Percentiles rank a stretch among this genome's conserved stretches.
phyloP scores from a whole-genome alignment of 2,113 vertebrate species.

The Alethe castanea region DNA sequence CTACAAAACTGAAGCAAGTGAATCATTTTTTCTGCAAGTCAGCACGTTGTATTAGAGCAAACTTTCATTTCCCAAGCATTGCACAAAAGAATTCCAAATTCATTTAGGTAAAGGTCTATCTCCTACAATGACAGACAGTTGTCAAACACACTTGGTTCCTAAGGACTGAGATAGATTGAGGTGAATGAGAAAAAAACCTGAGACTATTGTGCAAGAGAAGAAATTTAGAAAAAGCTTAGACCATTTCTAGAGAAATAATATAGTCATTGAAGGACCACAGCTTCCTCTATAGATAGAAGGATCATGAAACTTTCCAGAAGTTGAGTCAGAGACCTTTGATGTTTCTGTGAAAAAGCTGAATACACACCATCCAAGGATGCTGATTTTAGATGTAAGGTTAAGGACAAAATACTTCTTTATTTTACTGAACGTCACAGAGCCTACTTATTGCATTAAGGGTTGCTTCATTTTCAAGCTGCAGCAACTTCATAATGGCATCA shows the following conservation, averaged over 20 bases:
- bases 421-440: not conserved
- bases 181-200: rapidly evolving
- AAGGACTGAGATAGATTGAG: not conserved
- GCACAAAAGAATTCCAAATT: not conserved
- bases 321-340: not conserved
- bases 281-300: not conserved
- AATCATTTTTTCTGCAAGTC: not conserved
- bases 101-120: not conserved
- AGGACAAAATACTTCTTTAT: not conserved
- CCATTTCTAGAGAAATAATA: not conserved
- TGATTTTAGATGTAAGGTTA: not conserved
- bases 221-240: not conserved
- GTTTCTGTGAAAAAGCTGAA: not conserved
- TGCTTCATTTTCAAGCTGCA: not conserved
- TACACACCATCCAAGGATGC: not conserved
- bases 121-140: not conserved
- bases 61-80: not conserved
- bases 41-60: not conserved
- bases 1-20: not conserved
- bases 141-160: not conserved
- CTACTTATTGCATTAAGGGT: not conserved
- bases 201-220: not conserved
- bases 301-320: not conserved
- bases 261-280: not conserved
- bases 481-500: not conserved